These are phyloP conservation scores for Avahi laniger DNA, from an alignment of 2,797 vertebrate genomes.

Conservation along the genomic window DNA sequence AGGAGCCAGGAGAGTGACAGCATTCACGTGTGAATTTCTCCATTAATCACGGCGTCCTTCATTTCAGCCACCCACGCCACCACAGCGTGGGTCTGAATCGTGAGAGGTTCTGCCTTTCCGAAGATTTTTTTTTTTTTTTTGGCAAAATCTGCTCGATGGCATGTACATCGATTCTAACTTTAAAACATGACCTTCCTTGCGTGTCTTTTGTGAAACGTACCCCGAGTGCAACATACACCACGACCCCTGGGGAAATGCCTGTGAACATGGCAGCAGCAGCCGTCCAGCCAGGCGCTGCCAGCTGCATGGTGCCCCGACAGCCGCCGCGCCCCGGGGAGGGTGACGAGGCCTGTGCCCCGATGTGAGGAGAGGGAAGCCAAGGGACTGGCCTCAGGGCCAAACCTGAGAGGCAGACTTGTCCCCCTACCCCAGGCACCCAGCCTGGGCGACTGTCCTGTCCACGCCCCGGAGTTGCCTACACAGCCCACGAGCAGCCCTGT, in stretches of 20 bases:
- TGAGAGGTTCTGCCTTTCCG: neutral
- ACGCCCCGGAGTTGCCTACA: no score
- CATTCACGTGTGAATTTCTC: neutral
- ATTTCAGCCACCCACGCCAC: neutral
- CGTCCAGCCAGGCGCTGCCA: accelerated
- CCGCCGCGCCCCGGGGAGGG: accelerated
- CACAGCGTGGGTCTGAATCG: accelerated
- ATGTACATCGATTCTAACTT: neutral
- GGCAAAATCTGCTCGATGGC: neutral
- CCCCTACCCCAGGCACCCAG: no score
- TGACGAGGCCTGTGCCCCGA: neutral
- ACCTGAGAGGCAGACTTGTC: accelerated
- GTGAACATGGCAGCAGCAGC: accelerated
- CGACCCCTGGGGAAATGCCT: accelerated
- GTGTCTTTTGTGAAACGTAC: neutral
- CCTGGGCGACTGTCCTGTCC: neutral
- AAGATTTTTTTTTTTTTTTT: no score
- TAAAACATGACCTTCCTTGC: neutral
- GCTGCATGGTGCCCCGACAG: neutral
- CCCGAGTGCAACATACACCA: neutral
- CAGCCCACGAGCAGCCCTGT: neutral
- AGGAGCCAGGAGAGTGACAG: neutral
- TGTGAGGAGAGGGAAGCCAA: neutral
- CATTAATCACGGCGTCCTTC: neutral
- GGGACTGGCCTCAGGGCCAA: neutral